Conservation (phyloP, 2,888 invertebrate species). For the Hydropsyche betteni region DNA sequence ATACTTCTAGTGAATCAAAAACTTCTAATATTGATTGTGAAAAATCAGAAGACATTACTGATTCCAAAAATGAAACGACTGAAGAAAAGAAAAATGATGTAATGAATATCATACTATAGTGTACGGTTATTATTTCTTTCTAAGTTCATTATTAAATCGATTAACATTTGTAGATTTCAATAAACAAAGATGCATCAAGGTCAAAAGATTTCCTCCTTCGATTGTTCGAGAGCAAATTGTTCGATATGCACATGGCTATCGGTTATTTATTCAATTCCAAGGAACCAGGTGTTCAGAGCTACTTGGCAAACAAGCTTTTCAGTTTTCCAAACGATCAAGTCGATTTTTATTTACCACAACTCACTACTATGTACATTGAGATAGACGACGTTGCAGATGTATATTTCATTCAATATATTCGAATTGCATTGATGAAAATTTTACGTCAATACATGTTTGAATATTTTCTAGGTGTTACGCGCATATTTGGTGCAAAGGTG, state of each 20-base stretch:
- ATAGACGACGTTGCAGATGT: slow-evolving; percentile 97
- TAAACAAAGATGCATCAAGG: slow-evolving; percentile 56
- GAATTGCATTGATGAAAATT: slow-evolving; percentile 53
- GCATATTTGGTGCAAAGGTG: slow-evolving; percentile 71
- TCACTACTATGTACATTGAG: slow-evolving; percentile 98
- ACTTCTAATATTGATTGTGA: slow-evolving; percentile 54
- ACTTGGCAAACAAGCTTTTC: slow-evolving; percentile 97
- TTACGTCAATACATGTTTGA: not conserved
- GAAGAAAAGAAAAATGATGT: slow-evolving; percentile 50
- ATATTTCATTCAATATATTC: not conserved
- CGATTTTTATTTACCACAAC: slow-evolving; percentile 97
- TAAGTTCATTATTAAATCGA: not conserved
- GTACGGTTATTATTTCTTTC: not conserved
- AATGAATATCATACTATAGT: not conserved
- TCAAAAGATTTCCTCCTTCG: slow-evolving; percentile 80
- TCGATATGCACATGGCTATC: slow-evolving; percentile 98
- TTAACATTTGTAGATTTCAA: not conserved
- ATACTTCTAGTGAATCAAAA: slow-evolving; percentile 58
- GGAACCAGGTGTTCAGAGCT: slow-evolving; percentile 96
- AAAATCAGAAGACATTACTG: slow-evolving; percentile 57
- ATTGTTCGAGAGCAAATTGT: slow-evolving; percentile 96
- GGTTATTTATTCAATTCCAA: slow-evolving; percentile 98
- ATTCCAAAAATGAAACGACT: slow-evolving; percentile 53
- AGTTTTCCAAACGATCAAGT: slow-evolving; percentile 92
- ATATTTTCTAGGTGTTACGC: slow-evolving; percentile 56